Evolutionary conservation across 1,140 invertebrate species (phyloP).

Genomic region (Hermetia illucens): DNA sequence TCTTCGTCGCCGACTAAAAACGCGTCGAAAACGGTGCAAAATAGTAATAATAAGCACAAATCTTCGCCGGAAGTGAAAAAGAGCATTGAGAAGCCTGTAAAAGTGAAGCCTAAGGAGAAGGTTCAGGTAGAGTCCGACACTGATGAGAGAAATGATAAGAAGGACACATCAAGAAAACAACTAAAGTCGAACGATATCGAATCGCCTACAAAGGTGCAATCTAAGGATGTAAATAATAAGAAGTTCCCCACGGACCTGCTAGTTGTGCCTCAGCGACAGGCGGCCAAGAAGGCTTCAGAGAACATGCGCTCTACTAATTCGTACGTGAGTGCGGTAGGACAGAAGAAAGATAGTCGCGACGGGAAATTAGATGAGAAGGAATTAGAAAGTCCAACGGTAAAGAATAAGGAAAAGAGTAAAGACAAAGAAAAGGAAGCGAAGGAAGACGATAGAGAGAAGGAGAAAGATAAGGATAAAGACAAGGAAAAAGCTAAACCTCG

Average conservation of each 20-base stretch:
- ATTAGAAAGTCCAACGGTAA: background rate
- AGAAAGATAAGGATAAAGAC: constrained; percentile 9
- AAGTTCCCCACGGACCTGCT: constrained; percentile 60
- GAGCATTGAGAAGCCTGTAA: constrained; percentile 32
- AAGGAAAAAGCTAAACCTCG: constrained; percentile 17
- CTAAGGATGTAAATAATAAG: too few relatives aligned
- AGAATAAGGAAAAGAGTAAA: constrained; percentile 9
- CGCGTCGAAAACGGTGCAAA: too few relatives aligned
- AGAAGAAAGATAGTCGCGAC: constrained; percentile 2
- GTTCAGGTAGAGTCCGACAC: background rate
- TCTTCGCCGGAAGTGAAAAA: constrained; percentile 26
- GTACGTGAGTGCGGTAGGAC: constrained; percentile 15
- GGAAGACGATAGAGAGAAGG: constrained; percentile 18
- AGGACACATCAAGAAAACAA: background rate
- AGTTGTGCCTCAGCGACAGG: constrained; percentile 81
- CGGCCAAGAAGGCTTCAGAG: constrained; percentile 80
- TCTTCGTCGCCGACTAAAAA: too few relatives aligned
- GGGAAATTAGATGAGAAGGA: background rate
- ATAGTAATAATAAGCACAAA: too few relatives aligned
- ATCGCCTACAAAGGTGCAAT: background rate
- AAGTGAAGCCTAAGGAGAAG: background rate
- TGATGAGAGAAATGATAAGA: background rate
- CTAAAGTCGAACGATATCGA: constrained; percentile 7
- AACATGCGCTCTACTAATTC: constrained; percentile 54
- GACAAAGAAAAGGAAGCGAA: constrained; percentile 18